A percentile compares a stretch with the other conserved stretches of the same genome.
These are phyloP conservation scores for Nasonia oneida DNA, from an alignment of 2,888 invertebrate genomes.

Conservation along the genomic window DNA sequence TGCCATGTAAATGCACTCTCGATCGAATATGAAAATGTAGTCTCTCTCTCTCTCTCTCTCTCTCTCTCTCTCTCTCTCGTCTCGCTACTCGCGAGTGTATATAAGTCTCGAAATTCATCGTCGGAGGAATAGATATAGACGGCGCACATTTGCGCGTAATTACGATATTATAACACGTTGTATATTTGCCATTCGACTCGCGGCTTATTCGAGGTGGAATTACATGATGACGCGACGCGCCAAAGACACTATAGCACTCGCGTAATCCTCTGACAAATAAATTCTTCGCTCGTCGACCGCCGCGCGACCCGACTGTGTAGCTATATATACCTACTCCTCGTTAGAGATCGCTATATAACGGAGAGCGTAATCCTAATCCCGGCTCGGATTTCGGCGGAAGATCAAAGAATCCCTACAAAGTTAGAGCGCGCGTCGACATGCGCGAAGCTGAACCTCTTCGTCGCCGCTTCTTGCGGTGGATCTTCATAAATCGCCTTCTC, in stretches of 20 bases:
- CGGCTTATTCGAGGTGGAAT: no score
- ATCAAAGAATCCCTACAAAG: conserved; percentile 57
- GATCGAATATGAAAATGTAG: conserved; percentile 47
- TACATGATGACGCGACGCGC: not conserved
- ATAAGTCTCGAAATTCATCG: not conserved
- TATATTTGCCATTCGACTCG: no score
- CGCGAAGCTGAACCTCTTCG: not conserved
- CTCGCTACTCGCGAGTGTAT: no score
- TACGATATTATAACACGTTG: no score
- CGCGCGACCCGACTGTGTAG: not conserved
- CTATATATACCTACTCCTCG: not conserved
- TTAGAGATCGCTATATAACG: conserved; percentile 8
- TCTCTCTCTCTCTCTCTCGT: no score
- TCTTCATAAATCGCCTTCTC: conserved; percentile 56
- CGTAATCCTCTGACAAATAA: not conserved
- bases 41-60: not conserved
- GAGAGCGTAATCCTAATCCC: conserved; percentile 54
- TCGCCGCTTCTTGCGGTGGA: conserved; percentile 14
- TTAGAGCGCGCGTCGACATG: conserved; percentile 27
- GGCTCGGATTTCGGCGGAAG: conserved; percentile 52
- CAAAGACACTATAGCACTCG: not conserved
- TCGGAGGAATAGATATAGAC: not conserved
- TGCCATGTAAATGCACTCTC: conserved; percentile 43
- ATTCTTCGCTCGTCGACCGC: not conserved
- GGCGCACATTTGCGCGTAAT: no score